A percentile compares a stretch with the other conserved stretches of the same genome.
These are phyloP conservation scores for Hermetia illucens DNA, from an alignment of 1,140 invertebrate species.

Conservation along the genomic window DNA sequence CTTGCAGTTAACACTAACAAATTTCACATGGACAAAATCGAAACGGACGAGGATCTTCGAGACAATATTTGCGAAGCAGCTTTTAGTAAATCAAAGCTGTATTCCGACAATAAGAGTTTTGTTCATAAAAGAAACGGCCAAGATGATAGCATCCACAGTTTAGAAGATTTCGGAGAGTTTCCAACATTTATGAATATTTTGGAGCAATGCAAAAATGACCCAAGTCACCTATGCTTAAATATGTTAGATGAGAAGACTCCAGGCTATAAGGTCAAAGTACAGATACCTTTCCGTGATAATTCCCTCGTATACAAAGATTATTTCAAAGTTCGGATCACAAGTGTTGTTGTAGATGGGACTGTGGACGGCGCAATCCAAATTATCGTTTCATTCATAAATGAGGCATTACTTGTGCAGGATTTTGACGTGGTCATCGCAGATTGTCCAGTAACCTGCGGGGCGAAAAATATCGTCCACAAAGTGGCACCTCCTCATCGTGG, in stretches of 20 bases:
- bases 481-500: background rate
- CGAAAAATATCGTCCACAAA: slow-evolving; percentile 3
- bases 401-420: slow-evolving; percentile 10
- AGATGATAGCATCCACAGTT: background rate
- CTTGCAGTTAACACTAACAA: background rate
- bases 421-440: slow-evolving; percentile 12
- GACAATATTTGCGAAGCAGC: background rate
- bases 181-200: slow-evolving; percentile 5
- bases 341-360: slow-evolving; percentile 17
- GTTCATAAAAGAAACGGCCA: background rate
- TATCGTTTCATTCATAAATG: slow-evolving; percentile 16
- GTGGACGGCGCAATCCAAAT: slow-evolving; percentile 18
- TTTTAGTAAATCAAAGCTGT: background rate
- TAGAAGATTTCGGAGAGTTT: slow-evolving; percentile 5
- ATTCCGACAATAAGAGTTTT: background rate
- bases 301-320: background rate
- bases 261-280: slow-evolving; percentile 6
- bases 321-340: slow-evolving; percentile 11
- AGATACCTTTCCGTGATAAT: slow-evolving; percentile 7
- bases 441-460: slow-evolving; percentile 4
- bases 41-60: background rate
- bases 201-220: slow-evolving; percentile 4
- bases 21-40: background rate
- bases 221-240: slow-evolving; percentile 6
- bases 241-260: slow-evolving; percentile 6